These are phyloP conservation scores for Ormyrus thymus DNA, from an alignment of 2,888 invertebrate species.

Conservation along the genomic window DNA sequence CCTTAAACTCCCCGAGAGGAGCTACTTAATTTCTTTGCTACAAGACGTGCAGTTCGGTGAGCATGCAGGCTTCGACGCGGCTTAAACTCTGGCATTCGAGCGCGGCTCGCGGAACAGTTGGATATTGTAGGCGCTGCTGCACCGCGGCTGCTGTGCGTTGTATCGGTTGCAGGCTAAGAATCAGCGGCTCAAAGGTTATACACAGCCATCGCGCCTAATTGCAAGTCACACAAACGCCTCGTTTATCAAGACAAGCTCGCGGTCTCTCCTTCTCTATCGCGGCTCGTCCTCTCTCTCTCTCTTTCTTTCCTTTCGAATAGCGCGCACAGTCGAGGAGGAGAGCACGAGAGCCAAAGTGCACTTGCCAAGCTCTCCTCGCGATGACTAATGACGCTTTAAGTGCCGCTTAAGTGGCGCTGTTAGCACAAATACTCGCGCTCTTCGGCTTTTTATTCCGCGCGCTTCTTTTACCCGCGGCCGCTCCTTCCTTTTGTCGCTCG, in stretches of 20 bases:
- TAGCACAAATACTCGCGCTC: conserved; percentile 49
- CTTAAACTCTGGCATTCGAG: neutral
- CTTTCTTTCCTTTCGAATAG: conserved; percentile 32
- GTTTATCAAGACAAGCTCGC: conserved; percentile 44
- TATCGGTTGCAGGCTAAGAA: neutral
- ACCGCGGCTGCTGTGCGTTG: neutral
- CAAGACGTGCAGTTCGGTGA: conserved; percentile 26
- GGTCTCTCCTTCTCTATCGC: neutral
- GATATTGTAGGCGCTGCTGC: neutral
- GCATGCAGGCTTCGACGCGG: no score
- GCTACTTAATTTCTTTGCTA: conserved; percentile 68
- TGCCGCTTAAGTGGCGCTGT: conserved; percentile 57
- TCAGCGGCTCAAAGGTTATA: conserved; percentile 13
- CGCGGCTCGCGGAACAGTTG: neutral
- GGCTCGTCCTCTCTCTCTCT: neutral
- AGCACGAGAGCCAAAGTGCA: conserved; percentile 50
- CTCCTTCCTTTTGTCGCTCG: neutral
- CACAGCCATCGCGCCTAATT: conserved; percentile 43
- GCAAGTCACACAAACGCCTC: conserved; percentile 55
- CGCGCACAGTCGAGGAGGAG: neutral
- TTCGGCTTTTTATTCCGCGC: no score
- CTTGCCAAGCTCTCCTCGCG: conserved; percentile 48
- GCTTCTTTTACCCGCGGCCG: conserved; percentile 1
- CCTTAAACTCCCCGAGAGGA: conserved; percentile 64
- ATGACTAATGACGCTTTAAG: conserved; percentile 58